Evolutionary conservation across 2,888 invertebrate species (phyloP), one percentile per base, ranked within the genome.

Genomic region (Pasiphila rectangulata): DNA sequence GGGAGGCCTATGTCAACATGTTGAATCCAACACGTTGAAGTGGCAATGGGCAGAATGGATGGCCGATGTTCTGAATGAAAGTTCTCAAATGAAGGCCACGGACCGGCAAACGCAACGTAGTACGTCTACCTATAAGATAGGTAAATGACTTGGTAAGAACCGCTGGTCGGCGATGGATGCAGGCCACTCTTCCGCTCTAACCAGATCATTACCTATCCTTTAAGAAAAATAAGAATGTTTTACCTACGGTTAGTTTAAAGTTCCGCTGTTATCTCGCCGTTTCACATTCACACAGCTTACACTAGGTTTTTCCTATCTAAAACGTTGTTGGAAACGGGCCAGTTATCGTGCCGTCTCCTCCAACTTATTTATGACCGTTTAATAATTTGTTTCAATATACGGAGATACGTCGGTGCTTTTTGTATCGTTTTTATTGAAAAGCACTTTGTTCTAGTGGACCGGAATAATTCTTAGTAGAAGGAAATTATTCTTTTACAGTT

Each of bases 371-470:
- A 85, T 84, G 57, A 69, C 75, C 66, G 70, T 78, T 83, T 84
- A 81, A 83, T 85, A 80, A 80, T 82, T 81, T 80, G 72, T 77
- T 83, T 79, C 79, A 77, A 80, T 83, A 76, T 77, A 77, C 13
- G 21, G 30, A 48, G 42, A 47, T 36, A 46, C 32, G 30, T 40
- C 46, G 39, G 48, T 45, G 45, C 6, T 44, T 38, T 38, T 39
- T 44, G 39, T 46, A 29, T 48, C 38, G 32, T 37, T 46, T 12
- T 24, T 32, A 20, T 23, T 44, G 44, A 35, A 47, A 45, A 42
- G 29, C 21, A 19, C 23, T 36, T 36, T 36, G 12, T 30, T 30
- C 2, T 9, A 23, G 1, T 19, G 27, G 9, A 10, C n/a, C 17
- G 9, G 4, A n/a, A 4, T 6, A 10, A 32, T 32, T 19, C 17